Conservation (phyloP, 2,888 invertebrate genomes). For the Eupithecia abbreviata region DNA sequence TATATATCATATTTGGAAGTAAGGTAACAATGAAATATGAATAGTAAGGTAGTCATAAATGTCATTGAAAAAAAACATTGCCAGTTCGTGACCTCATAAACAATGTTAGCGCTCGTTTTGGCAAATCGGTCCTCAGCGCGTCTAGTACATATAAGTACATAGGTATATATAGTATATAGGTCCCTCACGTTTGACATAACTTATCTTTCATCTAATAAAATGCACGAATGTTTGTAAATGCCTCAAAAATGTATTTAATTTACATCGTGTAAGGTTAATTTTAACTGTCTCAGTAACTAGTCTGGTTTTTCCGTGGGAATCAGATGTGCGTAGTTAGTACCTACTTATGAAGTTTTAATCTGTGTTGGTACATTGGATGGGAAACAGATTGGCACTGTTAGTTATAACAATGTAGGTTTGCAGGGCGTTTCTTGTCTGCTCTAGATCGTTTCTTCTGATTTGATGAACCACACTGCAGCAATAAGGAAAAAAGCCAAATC, state of each 20-base stretch:
- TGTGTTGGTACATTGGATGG: constrained; percentile 30
- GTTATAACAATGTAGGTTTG: neutral
- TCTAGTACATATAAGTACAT: neutral
- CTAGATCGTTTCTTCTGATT: neutral
- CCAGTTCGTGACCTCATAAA: constrained; percentile 43
- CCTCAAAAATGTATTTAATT: constrained; percentile 25
- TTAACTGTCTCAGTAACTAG: constrained; percentile 16
- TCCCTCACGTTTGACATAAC: constrained; percentile 60
- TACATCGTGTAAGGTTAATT: constrained; percentile 33
- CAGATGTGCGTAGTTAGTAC: constrained; percentile 15
- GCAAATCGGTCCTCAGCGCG: constrained; percentile 45
- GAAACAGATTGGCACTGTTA: neutral
- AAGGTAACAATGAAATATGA: neutral
- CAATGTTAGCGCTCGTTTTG: constrained; percentile 43
- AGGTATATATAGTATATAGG: too few species aligned
- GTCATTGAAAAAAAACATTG: constrained; percentile 37
- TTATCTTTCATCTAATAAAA: constrained; percentile 61
- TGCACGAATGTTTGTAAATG: constrained; percentile 38
- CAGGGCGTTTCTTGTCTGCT: neutral
- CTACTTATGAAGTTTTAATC: neutral
- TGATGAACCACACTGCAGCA: neutral
- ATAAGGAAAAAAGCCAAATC: too few species aligned
- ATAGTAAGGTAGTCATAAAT: neutral
- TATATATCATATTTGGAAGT: neutral
- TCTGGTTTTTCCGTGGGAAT: constrained; percentile 42